Percentiles rank a stretch among this genome's conserved stretches.
These are phyloP conservation scores for Oscheius sp. DNA, from an alignment of 2,888 invertebrate species.

Conservation along the genomic window DNA sequence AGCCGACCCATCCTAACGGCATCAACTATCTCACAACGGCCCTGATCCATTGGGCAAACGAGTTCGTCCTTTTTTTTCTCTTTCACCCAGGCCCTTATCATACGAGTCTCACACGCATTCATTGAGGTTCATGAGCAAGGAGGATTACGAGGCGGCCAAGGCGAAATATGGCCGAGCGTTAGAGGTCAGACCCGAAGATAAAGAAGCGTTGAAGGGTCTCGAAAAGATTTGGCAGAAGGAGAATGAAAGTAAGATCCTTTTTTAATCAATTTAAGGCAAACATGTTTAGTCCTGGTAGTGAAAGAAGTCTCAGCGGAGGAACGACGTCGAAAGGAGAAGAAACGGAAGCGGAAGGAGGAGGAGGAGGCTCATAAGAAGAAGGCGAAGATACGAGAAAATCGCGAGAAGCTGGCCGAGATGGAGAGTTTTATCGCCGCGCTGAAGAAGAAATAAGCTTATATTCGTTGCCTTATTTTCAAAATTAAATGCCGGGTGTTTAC, in stretches of 20 bases:
- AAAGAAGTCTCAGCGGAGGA: constrained; percentile 19
- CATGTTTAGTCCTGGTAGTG: constrained; percentile 8
- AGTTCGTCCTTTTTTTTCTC: constrained; percentile 66
- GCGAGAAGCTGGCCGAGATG: constrained; percentile 31
- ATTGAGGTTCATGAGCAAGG: constrained; percentile 14
- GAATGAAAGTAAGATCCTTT: constrained; percentile 15
- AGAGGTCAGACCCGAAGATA: constrained; percentile 10
- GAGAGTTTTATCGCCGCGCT: constrained; percentile 22
- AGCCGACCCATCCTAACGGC: constrained; percentile 90
- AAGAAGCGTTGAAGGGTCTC: constrained; percentile 17
- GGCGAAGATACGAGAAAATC: constrained; percentile 16
- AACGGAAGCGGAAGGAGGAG: constrained; percentile 9
- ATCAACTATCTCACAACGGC: constrained; percentile 94
- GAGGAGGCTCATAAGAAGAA: not conserved
- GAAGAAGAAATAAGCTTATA: constrained; percentile 3
- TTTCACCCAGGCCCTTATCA: not conserved
- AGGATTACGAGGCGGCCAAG: constrained; percentile 8
- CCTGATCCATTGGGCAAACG: constrained; percentile 86
- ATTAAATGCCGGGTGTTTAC: not conserved
- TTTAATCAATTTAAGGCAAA: not conserved
- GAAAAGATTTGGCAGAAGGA: constrained; percentile 2
- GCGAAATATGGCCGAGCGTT: constrained; percentile 13
- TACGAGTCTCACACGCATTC: not conserved
- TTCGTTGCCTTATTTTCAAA: not conserved
- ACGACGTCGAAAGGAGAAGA: constrained; percentile 11